Evolutionary conservation across 2,888 invertebrate genomes (phyloP), one percentile per base, ranked within the genome.

Genomic region (Drosophila meridiana): DNA sequence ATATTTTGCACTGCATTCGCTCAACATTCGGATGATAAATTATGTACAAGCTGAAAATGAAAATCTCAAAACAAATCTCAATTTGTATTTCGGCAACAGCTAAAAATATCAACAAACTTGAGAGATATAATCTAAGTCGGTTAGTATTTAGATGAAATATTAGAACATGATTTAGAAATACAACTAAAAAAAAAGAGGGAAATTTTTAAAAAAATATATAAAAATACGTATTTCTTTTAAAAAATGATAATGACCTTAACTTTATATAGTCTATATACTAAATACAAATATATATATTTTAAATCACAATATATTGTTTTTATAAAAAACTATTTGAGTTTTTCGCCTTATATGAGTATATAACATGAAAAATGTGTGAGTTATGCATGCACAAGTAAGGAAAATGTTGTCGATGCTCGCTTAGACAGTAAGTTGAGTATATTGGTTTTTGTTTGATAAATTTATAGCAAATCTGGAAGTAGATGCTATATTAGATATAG

Each of bases 21-120:
- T n/a, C 34, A 28, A 57, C 66, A 71, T 76, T 71, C 50, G 64
- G 69, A 78, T 69, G 80, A 79, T 60, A 66, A 66, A 82, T 72
- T 34, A 47, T 26, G 36, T 32, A 61, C 32, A 36, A 59, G 45
- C 47, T 48, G 36, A 32, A 36, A 14, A 34, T 47, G 11, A 34
- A 9, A 11, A 45, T 63, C 11, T 42, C 26, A 40, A 40, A 28
- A 47, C 11, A 55, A 40, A 55, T 43, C 45, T 8, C 34, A 60
- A 58, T 64, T 45, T 68, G 36, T 28, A 7, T 13, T 30, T 56
- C 43, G 48, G n/a, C 9, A 20, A 5, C 14, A 13, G 4, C 36
- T 55, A 42, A 30, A 55, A 48, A 67, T 36, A 66, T 48, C 8
- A 20, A 13, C 32, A 38, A 20, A 32, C n/a, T 32, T 50, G n/a